phyloP scores from a whole-genome alignment of 2,888 invertebrate species.

The Linnaemya tessellans region DNA sequence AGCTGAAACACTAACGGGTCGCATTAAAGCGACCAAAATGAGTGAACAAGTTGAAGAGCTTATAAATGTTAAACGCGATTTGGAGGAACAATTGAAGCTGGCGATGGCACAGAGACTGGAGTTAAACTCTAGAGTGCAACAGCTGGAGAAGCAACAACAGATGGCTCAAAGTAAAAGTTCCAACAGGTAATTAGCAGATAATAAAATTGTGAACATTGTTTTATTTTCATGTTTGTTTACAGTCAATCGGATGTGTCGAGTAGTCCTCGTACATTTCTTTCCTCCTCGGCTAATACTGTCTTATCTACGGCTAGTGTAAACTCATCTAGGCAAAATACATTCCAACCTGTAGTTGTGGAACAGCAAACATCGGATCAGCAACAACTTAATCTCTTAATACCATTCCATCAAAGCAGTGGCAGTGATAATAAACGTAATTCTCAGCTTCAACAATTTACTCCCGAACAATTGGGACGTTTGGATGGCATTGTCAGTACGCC shows the following conservation, averaged over 20 bases:
- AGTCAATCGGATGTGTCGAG: slow-evolving; percentile 81
- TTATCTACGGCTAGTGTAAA: slow-evolving; percentile 78
- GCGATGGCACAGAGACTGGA: slow-evolving; percentile 85
- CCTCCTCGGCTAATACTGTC: slow-evolving; percentile 80
- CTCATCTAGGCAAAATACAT: slow-evolving; percentile 75
- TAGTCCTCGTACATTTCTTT: slow-evolving; percentile 80
- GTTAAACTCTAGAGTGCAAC: slow-evolving; percentile 85
- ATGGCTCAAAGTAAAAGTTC: slow-evolving; percentile 80
- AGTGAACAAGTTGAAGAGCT: slow-evolving; percentile 87
- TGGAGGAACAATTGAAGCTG: slow-evolving; percentile 86
- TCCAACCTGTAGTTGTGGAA: slow-evolving; percentile 78
- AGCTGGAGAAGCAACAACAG: slow-evolving; percentile 83
- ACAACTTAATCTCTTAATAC: slow-evolving; percentile 68
- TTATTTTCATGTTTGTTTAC: slow-evolving; percentile 50
- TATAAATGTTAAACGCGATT: slow-evolving; percentile 85
- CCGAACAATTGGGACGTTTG: slow-evolving; percentile 85
- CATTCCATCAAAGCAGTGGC: slow-evolving; percentile 81
- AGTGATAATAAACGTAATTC: slow-evolving; percentile 78
- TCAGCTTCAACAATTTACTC: slow-evolving; percentile 72
- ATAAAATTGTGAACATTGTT: slow-evolving; percentile 1
- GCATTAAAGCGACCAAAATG: slow-evolving; percentile 87
- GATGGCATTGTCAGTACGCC: slow-evolving; percentile 89
- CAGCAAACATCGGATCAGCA: slow-evolving; percentile 74
- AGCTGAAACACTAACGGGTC: slow-evolving; percentile 88
- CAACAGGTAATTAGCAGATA: slow-evolving; percentile 78